These are phyloP conservation scores for Eulemur rufifrons DNA, from an alignment of 2,113 vertebrate species.

Conservation along the genomic window DNA sequence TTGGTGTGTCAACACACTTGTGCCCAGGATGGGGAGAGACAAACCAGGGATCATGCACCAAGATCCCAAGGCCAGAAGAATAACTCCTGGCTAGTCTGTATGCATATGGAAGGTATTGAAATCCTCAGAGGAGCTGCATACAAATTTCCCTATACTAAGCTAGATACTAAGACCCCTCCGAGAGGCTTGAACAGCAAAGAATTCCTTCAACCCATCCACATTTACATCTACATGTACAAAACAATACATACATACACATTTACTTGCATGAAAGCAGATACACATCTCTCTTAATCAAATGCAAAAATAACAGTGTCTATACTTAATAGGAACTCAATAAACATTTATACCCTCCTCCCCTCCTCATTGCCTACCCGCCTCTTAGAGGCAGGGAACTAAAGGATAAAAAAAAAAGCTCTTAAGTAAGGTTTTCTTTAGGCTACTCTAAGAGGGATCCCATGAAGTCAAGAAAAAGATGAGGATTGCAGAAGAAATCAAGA, in stretches of 20 bases:
- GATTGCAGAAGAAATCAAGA: conserved; percentile 14
- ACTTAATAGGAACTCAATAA: conserved; percentile 2
- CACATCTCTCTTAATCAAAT: not conserved
- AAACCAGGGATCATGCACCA: not conserved
- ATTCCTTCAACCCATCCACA: not conserved
- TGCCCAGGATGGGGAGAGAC: not conserved
- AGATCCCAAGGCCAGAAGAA: not conserved
- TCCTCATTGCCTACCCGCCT: not conserved
- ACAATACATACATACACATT: not conserved
- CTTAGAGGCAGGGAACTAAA: conserved; percentile 29
- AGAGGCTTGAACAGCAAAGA: not conserved
- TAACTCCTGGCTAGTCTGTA: not conserved
- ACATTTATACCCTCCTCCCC: not conserved
- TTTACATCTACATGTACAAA: not conserved
- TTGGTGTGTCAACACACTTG: not conserved
- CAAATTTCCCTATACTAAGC: not conserved
- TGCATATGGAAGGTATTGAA: not conserved
- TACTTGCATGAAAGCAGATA: not conserved
- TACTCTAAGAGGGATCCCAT: not conserved
- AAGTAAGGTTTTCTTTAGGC: conserved; percentile 45
- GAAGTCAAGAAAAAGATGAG: not conserved
- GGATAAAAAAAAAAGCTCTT: not conserved
- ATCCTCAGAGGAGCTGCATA: not conserved
- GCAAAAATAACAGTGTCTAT: not conserved
- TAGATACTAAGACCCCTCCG: not conserved